Percentiles rank a stretch among this genome's conserved stretches.
phyloP scores from a whole-genome alignment of 2,888 invertebrate species.

The Euproctis similis region DNA sequence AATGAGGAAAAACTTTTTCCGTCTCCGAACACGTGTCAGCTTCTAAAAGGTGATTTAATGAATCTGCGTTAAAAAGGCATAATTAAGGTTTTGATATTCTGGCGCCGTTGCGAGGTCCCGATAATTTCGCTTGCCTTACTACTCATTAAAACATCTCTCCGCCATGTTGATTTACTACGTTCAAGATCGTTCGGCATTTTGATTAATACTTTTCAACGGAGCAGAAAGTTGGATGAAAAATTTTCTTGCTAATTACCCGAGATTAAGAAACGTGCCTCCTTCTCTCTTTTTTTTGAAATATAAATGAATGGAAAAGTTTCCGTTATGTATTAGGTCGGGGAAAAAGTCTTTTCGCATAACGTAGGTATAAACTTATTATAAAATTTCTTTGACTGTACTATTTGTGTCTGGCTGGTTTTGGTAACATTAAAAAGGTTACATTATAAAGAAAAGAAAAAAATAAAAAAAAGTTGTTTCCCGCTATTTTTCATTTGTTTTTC shows the following conservation, averaged over 20 bases:
- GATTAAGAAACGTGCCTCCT: slow-evolving; percentile 28
- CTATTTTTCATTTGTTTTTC: too few relatives aligned
- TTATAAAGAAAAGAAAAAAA: too few relatives aligned
- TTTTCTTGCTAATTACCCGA: slow-evolving; percentile 28
- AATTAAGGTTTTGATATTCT: slow-evolving; percentile 41
- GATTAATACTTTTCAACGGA: slow-evolving; percentile 35
- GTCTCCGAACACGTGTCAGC: slow-evolving; percentile 31
- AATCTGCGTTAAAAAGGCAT: slow-evolving; percentile 32
- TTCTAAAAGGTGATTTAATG: slow-evolving; percentile 38
- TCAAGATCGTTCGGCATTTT: slow-evolving; percentile 34
- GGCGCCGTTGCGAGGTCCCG: slow-evolving; percentile 18
- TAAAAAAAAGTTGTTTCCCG: too few relatives aligned
- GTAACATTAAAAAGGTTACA: too few relatives aligned
- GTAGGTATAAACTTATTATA: too few relatives aligned
- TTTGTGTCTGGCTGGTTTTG: too few relatives aligned
- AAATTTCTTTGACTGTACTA: too few relatives aligned
- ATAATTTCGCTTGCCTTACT: slow-evolving; percentile 37
- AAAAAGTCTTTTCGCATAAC: too few relatives aligned
- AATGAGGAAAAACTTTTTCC: slow-evolving; percentile 11
- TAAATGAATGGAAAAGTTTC: too few relatives aligned
- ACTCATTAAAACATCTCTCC: slow-evolving; percentile 42
- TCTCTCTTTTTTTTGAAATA: slow-evolving; percentile 20
- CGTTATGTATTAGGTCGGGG: too few relatives aligned
- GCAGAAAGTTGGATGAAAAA: slow-evolving; percentile 26
- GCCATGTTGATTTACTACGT: slow-evolving; percentile 31